Evolutionary conservation across 2,113 vertebrate genomes (phyloP).

Genomic region (Pipa parva): DNA sequence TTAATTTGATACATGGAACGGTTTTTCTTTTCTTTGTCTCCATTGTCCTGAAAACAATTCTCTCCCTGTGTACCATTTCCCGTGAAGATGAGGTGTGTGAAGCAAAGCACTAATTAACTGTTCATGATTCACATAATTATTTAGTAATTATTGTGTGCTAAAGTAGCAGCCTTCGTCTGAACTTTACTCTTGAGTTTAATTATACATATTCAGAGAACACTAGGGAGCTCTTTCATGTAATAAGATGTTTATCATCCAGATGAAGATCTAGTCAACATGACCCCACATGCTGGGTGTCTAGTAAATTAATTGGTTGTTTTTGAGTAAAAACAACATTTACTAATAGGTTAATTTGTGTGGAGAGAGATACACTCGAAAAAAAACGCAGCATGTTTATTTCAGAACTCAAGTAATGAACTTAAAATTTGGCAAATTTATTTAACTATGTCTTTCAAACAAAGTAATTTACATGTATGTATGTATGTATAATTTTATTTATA

Average conservation of each 20-base stretch:
- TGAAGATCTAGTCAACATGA: background rate
- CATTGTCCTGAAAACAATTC: too few species aligned
- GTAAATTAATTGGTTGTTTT: conserved; percentile 19
- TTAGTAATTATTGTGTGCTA: conserved; percentile 34
- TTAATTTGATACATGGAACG: too few species aligned
- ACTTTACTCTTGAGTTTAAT: conserved; percentile 43
- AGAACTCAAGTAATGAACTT: too few species aligned
- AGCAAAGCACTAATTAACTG: conserved; percentile 22
- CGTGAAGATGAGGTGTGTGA: conserved; percentile 5
- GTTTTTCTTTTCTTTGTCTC: too few species aligned
- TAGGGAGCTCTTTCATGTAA: background rate
- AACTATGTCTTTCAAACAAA: too few species aligned
- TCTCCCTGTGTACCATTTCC: conserved; percentile 24
- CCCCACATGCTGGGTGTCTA: background rate
- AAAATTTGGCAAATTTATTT: too few species aligned
- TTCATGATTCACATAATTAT: conserved; percentile 39
- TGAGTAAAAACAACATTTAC: background rate
- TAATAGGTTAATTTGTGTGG: background rate
- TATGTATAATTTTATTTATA: too few species aligned
- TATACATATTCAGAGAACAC: conserved; percentile 35
- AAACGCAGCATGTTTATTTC: too few species aligned
- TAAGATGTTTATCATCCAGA: background rate
- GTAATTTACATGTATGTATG: too few species aligned
- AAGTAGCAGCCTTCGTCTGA: conserved; percentile 36
- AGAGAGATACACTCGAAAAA: background rate